phyloP scores from a whole-genome alignment of 2,888 invertebrate genomes.

The Andrena trimmerana region DNA sequence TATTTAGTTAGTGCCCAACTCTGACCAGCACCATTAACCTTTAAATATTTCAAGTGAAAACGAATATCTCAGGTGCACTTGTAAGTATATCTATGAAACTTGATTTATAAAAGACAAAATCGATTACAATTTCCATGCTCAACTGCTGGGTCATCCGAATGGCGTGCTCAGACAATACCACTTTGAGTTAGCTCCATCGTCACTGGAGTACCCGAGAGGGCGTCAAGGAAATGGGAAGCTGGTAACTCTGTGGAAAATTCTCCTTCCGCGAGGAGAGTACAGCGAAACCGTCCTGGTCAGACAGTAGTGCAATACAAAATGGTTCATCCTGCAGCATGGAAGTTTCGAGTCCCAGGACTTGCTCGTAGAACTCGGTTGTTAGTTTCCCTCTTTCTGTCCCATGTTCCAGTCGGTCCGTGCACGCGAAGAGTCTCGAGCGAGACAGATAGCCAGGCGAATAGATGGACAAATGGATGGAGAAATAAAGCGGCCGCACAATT shows the following conservation, averaged over 20 bases:
- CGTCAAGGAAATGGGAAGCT: neutral
- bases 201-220: neutral
- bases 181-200: conserved; percentile 16
- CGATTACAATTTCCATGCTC: too few species aligned
- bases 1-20: too few species aligned
- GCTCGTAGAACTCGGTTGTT: conserved; percentile 19
- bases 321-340: neutral
- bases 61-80: too few species aligned
- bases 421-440: conserved; percentile 18
- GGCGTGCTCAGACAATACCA: too few species aligned
- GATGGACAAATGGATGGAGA: conserved; percentile 61
- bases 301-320: conserved; percentile 22
- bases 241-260: conserved; percentile 8
- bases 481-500: conserved; percentile 76
- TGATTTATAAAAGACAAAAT: too few species aligned
- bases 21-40: too few species aligned
- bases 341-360: conserved; percentile 20
- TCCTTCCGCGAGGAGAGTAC: neutral
- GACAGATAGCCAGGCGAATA: conserved; percentile 44
- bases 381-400: conserved; percentile 14
- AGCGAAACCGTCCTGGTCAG: conserved; percentile 17
- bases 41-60: too few species aligned
- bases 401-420: conserved; percentile 7
- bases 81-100: too few species aligned
- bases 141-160: too few species aligned